A percentile compares a stretch with the other conserved stretches of the same genome.
These are phyloP conservation scores for Hesperophylax magnus DNA, from an alignment of 1,140 invertebrate species.

Conservation along the genomic window DNA sequence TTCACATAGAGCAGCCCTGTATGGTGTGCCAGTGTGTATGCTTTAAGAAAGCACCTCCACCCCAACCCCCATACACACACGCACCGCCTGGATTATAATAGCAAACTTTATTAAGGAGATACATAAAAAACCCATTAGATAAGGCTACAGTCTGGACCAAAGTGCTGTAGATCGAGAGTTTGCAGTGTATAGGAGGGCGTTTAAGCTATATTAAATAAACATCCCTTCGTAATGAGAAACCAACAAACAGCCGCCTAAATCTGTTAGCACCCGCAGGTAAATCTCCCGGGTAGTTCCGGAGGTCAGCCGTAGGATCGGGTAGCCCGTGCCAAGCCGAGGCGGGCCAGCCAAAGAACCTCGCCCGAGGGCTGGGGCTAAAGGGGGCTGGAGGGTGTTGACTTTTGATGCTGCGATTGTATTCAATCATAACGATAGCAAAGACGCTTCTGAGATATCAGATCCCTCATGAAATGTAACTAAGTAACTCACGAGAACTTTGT, in stretches of 20 bases:
- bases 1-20: not conserved
- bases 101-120: constrained; percentile 54
- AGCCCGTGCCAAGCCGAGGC: not conserved
- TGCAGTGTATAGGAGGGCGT: constrained; percentile 33
- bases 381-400: not conserved
- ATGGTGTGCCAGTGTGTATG: not conserved
- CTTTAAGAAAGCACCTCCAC: not conserved
- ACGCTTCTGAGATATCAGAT: not conserved
- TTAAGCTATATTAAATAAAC: constrained; percentile 58
- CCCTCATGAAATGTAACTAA: not conserved
- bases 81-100: constrained; percentile 47
- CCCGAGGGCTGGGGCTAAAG: not conserved
- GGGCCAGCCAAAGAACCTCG: constrained; percentile 1
- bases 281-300: constrained; percentile 40
- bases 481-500: no score
- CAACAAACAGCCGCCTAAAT: constrained; percentile 54
- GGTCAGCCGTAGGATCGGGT: constrained; percentile 31
- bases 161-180: constrained; percentile 19
- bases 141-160: constrained; percentile 30
- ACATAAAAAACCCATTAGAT: constrained; percentile 56
- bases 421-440: not conserved
- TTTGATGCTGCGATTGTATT: constrained; percentile 12
- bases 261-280: constrained; percentile 51
- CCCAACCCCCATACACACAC: no score
- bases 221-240: constrained; percentile 55